Conservation (phyloP, 2,113 vertebrate species). For the Todiramphus saurophagus region DNA sequence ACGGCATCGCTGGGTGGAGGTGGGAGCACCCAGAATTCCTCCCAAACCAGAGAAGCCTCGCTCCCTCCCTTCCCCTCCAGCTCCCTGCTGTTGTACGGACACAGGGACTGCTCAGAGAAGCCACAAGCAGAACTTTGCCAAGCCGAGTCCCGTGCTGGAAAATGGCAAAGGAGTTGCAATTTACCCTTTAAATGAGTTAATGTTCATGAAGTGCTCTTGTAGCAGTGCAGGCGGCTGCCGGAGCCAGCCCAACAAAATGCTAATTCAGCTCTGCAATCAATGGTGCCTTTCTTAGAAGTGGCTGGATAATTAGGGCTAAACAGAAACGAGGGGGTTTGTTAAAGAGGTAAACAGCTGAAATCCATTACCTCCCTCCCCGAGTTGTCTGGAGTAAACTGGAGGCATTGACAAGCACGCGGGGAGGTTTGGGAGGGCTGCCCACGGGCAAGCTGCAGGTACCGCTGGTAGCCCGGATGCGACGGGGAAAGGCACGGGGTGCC, state of each 20-base stretch:
- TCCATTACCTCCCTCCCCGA: neutral
- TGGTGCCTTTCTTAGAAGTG: neutral
- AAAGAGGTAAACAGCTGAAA: conserved; percentile 20
- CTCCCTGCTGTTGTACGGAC: neutral
- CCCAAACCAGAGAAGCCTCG: neutral
- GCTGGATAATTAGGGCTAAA: neutral
- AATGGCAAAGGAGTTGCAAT: neutral
- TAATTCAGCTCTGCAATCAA: conserved; percentile 43
- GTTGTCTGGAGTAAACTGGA: neutral
- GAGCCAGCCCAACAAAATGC: neutral
- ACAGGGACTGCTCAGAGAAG: rapidly evolving
- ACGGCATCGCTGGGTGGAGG: rapidly evolving
- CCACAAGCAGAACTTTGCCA: neutral
- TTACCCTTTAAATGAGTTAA: neutral
- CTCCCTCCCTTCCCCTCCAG: neutral
- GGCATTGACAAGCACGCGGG: neutral
- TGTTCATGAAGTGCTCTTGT: neutral
- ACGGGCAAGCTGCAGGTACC: neutral
- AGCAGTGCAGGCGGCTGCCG: neutral
- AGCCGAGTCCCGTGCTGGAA: neutral
- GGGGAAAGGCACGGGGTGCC: neutral
- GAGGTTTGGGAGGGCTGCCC: neutral
- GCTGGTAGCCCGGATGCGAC: rapidly evolving
- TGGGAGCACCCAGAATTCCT: neutral
- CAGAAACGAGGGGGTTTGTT: neutral